phyloP scores from a whole-genome alignment of 92 coral and sea anemone genomes.

The Actinostola sp. region DNA sequence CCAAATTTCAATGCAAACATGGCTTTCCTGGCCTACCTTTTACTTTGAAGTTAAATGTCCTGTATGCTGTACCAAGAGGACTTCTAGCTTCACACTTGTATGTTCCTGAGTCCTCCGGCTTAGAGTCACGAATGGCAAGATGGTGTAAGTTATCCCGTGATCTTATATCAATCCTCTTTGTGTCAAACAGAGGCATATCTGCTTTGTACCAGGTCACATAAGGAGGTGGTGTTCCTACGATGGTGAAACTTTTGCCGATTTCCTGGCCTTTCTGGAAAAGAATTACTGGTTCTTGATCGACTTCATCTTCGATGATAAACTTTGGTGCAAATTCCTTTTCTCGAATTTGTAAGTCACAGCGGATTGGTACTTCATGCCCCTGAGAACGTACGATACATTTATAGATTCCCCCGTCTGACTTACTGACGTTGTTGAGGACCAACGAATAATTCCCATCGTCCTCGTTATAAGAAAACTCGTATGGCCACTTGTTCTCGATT shows the following conservation, averaged over 20 bases:
- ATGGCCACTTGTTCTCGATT: conserved; percentile 62
- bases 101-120: conserved; percentile 74
- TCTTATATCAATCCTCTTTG: conserved; percentile 67
- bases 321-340: conserved; percentile 69
- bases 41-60: conserved; percentile 75
- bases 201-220: conserved; percentile 87
- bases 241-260: conserved; percentile 61
- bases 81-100: conserved; percentile 81
- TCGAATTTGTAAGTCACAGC: conserved; percentile 65
- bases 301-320: conserved; percentile 66
- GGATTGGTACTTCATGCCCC: conserved; percentile 68
- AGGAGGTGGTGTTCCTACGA: conserved; percentile 85
- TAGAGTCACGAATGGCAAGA: conserved; percentile 67
- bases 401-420: conserved; percentile 77
- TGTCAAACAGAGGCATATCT: conserved; percentile 62
- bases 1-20: neutral
- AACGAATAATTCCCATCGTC: conserved; percentile 68
- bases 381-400: conserved; percentile 77
- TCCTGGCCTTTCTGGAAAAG: conserved; percentile 69
- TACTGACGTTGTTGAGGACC: conserved; percentile 57
- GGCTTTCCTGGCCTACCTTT: conserved; percentile 51
- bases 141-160: conserved; percentile 68
- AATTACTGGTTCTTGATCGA: conserved; percentile 47
- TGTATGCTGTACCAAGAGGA: conserved; percentile 76
- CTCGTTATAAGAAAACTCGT: conserved; percentile 51